Base-by-base conservation (phyloP, 2,113 vertebrate species). In the Callospermophilus lateralis region DNA sequence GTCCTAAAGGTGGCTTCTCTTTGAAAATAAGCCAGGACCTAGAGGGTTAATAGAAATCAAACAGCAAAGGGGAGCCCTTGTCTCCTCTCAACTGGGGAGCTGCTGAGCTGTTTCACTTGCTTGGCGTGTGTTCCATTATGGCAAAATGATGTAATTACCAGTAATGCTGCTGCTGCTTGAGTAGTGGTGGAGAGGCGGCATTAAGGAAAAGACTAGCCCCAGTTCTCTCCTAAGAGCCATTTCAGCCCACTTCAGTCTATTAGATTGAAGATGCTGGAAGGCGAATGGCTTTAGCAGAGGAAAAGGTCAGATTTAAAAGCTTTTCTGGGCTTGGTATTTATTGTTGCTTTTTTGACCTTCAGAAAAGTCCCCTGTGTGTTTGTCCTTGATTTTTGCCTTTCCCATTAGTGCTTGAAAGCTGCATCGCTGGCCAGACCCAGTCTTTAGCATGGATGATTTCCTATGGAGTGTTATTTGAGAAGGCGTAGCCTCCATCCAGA, bases 231-330 rank as follows among this genome's bases (percentile, higher is more conserved):
- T 94, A 97, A 97, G 98, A 96, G 98, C 96, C 96, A 93, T 97
- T 96, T 97, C 94, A 97, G 92, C 96, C 98, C 96, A 92, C 97
- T 97, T 89, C 96, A 97, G 94, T 95, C 97, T 97, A 96, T 97
- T 97, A 97, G 96, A 97, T 90, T 95, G 97, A 97, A 96, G 96
- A 97, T 79, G 79, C 97, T 97, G 83, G 93, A 95, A 95, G 96
- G 95, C 0, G 87, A 97, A 98, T 96, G 96, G 89, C 97, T 96
- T 95, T 84, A 78, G 93, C 84, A 84, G 93, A 98, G 92, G 95
- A 89, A 98, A 97, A 98, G 98, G 97, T 98, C 98, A 97, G 89
- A 96, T 97, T 96, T 97, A 97, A 98, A 98, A 98, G 98, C 97
- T 97, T 98, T 97, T 97, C 95, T 97, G 97, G 92, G 96, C 77